A percentile compares a stretch with the other conserved stretches of the same genome.
phyloP scores from a whole-genome alignment of 2,113 vertebrate genomes.

The Sphaerodactylus townsendi region DNA sequence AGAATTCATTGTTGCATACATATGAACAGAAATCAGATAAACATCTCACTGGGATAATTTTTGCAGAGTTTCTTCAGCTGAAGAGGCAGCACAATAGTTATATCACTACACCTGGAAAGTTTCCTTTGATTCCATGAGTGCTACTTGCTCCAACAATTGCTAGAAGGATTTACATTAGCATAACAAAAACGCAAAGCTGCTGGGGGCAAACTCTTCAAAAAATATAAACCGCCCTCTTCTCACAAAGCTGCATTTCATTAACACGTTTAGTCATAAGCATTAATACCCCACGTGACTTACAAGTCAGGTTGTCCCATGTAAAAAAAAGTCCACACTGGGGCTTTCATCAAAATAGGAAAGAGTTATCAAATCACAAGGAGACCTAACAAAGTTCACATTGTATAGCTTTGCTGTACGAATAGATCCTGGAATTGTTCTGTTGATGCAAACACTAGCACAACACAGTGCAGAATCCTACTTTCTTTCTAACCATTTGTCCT shows the following conservation, averaged over 20 bases:
- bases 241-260: background rate
- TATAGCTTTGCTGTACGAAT: background rate
- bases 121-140: background rate
- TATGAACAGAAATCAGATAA: background rate
- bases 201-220: background rate
- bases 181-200: background rate
- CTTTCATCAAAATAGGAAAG: background rate
- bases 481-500: too few relatives aligned
- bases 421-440: too few relatives aligned
- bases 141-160: background rate
- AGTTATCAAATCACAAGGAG: background rate
- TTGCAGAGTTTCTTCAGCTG: background rate
- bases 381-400: background rate
- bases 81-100: background rate
- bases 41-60: too few relatives aligned
- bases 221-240: background rate
- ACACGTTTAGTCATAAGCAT: background rate
- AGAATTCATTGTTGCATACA: background rate
- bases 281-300: background rate
- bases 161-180: conserved; percentile 2
- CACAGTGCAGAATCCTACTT: too few relatives aligned
- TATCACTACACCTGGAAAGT: background rate
- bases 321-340: background rate
- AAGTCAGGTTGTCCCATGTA: background rate
- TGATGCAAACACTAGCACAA: too few relatives aligned